A percentile compares a stretch with the other conserved stretches of the same genome.
Conservation (phyloP, 2,888 invertebrate species). For the Suillia variegata region DNA sequence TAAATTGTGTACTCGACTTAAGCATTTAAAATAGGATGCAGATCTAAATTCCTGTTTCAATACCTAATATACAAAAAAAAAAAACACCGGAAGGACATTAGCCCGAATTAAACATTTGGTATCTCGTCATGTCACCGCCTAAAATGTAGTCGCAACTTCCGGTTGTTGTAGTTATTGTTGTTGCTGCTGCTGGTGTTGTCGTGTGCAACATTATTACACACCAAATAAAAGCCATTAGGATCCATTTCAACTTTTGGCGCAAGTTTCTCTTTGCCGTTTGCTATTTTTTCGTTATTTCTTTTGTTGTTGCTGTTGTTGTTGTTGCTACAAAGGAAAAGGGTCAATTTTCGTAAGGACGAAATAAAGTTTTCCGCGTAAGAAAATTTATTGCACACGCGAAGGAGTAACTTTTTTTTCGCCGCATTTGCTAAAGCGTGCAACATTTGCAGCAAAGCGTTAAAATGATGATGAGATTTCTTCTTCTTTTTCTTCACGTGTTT, state of each 20-base stretch:
- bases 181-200: not conserved
- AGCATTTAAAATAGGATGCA: too few species aligned
- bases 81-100: too few species aligned
- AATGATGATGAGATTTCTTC: too few species aligned
- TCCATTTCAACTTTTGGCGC: slow-evolving; percentile 11
- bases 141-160: too few species aligned
- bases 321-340: not conserved
- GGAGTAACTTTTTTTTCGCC: not conserved
- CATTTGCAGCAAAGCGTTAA: not conserved
- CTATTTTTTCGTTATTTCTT: too few species aligned
- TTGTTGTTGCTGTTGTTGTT: too few species aligned
- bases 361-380: not conserved
- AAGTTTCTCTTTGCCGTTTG: slow-evolving; percentile 6
- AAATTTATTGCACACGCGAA: not conserved
- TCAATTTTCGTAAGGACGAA: not conserved
- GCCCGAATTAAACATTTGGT: too few species aligned
- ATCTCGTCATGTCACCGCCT: too few species aligned
- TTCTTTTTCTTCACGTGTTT: too few species aligned
- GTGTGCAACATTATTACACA: slow-evolving; percentile 7
- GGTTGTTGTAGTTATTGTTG: not conserved
- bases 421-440: not conserved
- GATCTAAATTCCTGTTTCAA: too few species aligned
- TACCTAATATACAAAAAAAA: too few species aligned
- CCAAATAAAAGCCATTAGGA: slow-evolving; percentile 20
- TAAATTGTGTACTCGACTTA: too few species aligned